Percentiles rank a stretch among this genome's conserved stretches.
Evolutionary conservation across 2,888 invertebrate genomes (phyloP).

Genomic region (Dynastes tityus): DNA sequence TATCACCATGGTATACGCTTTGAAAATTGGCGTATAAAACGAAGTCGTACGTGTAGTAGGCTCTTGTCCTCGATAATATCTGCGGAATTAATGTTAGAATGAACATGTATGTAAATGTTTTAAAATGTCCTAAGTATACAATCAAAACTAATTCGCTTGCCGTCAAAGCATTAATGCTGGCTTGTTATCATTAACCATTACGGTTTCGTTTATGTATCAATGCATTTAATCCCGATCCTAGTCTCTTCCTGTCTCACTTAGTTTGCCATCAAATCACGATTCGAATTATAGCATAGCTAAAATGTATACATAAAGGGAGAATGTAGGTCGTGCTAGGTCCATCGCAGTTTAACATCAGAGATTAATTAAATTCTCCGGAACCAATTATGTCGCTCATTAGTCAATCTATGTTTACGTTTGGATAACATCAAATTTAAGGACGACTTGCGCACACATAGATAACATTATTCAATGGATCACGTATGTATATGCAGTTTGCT

Average conservation of each 20-base stretch:
- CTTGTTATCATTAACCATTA: background rate
- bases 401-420: background rate
- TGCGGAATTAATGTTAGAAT: constrained; percentile 14
- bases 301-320: background rate
- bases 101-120: background rate
- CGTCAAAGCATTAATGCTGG: background rate
- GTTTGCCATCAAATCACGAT: background rate
- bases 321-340: background rate
- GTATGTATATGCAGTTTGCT: too few relatives aligned
- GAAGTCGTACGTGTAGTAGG: background rate
- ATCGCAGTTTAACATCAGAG: background rate
- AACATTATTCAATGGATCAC: too few relatives aligned
- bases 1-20: background rate
- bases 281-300: background rate
- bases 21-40: constrained; percentile 34
- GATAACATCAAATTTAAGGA: too few relatives aligned
- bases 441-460: too few relatives aligned
- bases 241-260: background rate
- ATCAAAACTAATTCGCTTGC: background rate
- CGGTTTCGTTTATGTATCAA: background rate
- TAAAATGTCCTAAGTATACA: background rate
- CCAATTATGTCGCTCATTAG: too few relatives aligned
- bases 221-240: background rate
- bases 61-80: background rate
- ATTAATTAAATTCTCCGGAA: constrained; percentile 8